A percentile compares a stretch with the other conserved stretches of the same genome.
phyloP scores from a whole-genome alignment of 2,797 vertebrate genomes.

The Poeciliopsis presidionis region DNA sequence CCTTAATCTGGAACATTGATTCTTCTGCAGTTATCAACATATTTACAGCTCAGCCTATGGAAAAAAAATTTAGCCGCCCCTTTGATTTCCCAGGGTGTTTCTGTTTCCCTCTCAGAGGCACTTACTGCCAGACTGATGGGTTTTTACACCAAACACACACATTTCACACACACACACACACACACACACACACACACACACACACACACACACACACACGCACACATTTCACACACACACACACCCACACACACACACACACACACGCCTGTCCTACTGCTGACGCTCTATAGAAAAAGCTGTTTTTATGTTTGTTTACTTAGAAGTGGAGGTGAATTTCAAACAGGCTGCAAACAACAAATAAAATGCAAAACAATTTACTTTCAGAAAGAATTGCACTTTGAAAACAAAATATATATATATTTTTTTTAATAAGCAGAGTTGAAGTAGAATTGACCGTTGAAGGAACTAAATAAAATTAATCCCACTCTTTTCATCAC shows the following conservation, averaged over 20 bases:
- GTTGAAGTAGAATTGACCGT: background rate
- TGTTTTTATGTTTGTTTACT: conserved; percentile 7
- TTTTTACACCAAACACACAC: conserved; percentile 42
- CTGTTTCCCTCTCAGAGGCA: conserved; percentile 67
- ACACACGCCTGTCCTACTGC: background rate
- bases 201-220: conserved; percentile 15
- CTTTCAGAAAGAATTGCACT: background rate
- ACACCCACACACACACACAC: background rate
- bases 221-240: conserved; percentile 8
- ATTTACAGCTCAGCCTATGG: conserved; percentile 51
- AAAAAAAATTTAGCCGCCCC: conserved; percentile 47
- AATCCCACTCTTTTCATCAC: background rate
- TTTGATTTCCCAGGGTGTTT: conserved; percentile 66
- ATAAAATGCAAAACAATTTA: background rate
- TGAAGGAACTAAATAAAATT: background rate
- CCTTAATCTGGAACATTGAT: conserved; percentile 49
- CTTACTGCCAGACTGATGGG: conserved; percentile 66
- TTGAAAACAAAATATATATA: background rate
- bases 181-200: conserved; percentile 2
- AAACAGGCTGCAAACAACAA: background rate
- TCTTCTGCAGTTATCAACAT: conserved; percentile 45
- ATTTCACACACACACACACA: background rate
- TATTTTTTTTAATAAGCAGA: background rate
- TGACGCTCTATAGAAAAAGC: conserved; percentile 6
- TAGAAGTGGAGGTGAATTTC: conserved; percentile 17